These are phyloP conservation scores for Drosophila guanche DNA, from an alignment of 1,140 invertebrate genomes.

Conservation along the genomic window DNA sequence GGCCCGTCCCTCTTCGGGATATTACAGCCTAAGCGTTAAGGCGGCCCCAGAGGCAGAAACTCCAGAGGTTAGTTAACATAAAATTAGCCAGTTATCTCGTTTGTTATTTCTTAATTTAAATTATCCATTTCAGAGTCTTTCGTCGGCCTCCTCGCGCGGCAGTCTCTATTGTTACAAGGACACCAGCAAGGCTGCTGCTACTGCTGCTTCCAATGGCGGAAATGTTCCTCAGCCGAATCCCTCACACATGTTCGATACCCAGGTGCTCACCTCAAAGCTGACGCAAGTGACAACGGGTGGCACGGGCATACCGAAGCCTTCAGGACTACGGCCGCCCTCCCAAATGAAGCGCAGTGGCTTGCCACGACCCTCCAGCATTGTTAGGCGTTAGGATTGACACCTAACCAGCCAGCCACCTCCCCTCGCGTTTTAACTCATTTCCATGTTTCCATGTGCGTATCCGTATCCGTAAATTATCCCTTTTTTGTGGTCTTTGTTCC, in stretches of 20 bases:
- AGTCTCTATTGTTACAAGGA: constrained; percentile 69
- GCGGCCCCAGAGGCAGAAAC: constrained; percentile 54
- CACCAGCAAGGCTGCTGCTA: constrained; percentile 14
- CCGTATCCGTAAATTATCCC: constrained; percentile 2
- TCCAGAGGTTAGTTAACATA: constrained; percentile 41
- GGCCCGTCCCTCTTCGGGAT: constrained; percentile 77
- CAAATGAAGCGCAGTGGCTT: constrained; percentile 78
- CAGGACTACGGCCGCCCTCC: constrained; percentile 70
- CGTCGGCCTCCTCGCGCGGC: constrained; percentile 76
- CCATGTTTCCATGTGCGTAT: constrained; percentile 13
- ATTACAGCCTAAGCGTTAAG: constrained; percentile 71
- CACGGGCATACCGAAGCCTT: constrained; percentile 78
- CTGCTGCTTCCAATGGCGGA: constrained; percentile 14
- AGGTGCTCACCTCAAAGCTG: constrained; percentile 57
- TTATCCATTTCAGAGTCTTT: constrained; percentile 60
- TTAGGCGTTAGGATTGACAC: constrained; percentile 54
- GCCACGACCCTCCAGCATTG: constrained; percentile 70
- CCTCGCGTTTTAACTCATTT: not conserved
- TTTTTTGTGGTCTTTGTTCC: constrained; percentile 17
- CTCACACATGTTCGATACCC: constrained; percentile 36
- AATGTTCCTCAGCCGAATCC: constrained; percentile 30
- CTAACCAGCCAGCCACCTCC: not conserved
- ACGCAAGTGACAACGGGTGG: constrained; percentile 69
- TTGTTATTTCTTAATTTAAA: too few species aligned
- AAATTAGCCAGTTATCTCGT: not conserved